phyloP scores from a whole-genome alignment of 1,140 invertebrate species.

The Grapholita molesta region DNA sequence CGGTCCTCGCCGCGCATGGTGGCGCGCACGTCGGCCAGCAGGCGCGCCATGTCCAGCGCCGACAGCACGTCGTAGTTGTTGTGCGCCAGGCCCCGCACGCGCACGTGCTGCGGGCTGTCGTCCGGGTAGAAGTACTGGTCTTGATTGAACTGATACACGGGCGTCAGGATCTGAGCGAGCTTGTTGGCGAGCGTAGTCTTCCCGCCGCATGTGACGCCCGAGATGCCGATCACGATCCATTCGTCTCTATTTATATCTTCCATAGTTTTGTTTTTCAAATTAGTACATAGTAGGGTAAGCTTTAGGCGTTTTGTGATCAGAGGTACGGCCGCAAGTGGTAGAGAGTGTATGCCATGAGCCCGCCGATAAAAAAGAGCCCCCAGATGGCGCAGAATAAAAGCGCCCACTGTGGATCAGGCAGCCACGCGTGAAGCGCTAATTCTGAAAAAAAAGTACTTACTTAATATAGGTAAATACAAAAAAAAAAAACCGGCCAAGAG shows the following conservation, averaged over 20 bases:
- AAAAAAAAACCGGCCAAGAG: too few species aligned
- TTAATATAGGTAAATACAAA: too few species aligned
- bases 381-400: slow-evolving; percentile 80
- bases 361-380: slow-evolving; percentile 82
- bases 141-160: slow-evolving; percentile 82
- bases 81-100: slow-evolving; percentile 83
- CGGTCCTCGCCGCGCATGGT: slow-evolving; percentile 54
- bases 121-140: slow-evolving; percentile 87
- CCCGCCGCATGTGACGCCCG: slow-evolving; percentile 88
- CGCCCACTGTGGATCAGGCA: slow-evolving; percentile 80
- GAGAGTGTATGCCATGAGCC: slow-evolving; percentile 81
- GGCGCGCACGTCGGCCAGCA: slow-evolving; percentile 80
- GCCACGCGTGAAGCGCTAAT: slow-evolving; percentile 78
- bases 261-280: slow-evolving; percentile 19
- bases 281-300: slow-evolving; percentile 22
- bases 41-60: slow-evolving; percentile 86
- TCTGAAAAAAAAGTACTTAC: slow-evolving; percentile 77
- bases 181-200: slow-evolving; percentile 86
- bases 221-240: slow-evolving; percentile 86
- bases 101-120: slow-evolving; percentile 83
- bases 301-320: slow-evolving; percentile 24
- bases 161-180: slow-evolving; percentile 76
- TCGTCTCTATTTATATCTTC: slow-evolving; percentile 50
- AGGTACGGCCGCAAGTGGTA: slow-evolving; percentile 78
- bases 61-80: slow-evolving; percentile 89